Percentiles rank a stretch among this genome's conserved stretches.
These are phyloP conservation scores for Nasonia giraulti DNA, from an alignment of 1,140 invertebrate genomes.

Conservation along the genomic window DNA sequence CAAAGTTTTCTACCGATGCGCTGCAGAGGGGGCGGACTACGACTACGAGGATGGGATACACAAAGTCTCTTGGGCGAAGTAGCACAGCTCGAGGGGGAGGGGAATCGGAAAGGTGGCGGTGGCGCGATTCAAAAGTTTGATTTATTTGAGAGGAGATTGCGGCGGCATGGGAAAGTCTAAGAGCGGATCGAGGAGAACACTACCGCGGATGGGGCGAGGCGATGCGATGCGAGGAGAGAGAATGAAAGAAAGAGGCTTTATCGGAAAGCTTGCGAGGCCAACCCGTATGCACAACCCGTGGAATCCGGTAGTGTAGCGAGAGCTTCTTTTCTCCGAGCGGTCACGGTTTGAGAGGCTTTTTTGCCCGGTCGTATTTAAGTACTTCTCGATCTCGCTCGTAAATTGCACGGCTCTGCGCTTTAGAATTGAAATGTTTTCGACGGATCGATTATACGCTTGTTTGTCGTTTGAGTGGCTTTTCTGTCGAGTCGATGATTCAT, in stretches of 20 bases:
- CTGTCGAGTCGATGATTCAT: background rate
- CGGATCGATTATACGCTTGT: background rate
- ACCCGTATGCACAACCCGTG: constrained; percentile 52
- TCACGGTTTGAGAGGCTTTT: constrained; percentile 44
- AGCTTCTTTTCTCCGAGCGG: constrained; percentile 25
- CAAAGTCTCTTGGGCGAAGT: constrained; percentile 7
- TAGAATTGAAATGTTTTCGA: background rate
- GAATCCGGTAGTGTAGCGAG: constrained; percentile 48
- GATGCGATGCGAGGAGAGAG: background rate
- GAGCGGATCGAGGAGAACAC: constrained; percentile 52
- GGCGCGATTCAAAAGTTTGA: constrained; percentile 72
- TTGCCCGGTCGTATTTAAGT: constrained; percentile 24
- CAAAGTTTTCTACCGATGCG: constrained; percentile 63
- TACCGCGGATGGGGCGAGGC: constrained; percentile 43
- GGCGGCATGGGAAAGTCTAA: constrained; percentile 59
- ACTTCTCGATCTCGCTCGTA: constrained; percentile 26
- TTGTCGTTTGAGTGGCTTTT: background rate
- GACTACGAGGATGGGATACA: background rate
- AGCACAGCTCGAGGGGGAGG: background rate
- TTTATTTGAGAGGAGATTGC: constrained; percentile 74
- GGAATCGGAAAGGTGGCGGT: constrained; percentile 28
- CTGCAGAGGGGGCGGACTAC: background rate
- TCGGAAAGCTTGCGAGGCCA: constrained; percentile 45
- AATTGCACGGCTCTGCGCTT: constrained; percentile 48
- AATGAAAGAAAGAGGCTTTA: constrained; percentile 18